Evolutionary conservation across 2,797 vertebrate genomes (phyloP).

Genomic region (Halcyon chelicuti): DNA sequence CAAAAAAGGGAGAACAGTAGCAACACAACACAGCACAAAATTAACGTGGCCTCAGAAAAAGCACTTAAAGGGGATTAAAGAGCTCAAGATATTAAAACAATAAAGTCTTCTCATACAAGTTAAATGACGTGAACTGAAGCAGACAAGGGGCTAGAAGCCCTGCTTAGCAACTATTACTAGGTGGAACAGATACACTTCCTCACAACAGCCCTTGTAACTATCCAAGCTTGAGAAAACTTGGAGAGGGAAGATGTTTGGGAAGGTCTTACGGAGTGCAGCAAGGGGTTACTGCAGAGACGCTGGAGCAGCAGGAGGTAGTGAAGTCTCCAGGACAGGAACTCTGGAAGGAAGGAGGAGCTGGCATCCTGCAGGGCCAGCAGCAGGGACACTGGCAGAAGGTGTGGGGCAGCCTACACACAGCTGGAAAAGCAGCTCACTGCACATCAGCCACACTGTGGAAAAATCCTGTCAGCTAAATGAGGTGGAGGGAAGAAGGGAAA

Average conservation of each 20-base stretch:
- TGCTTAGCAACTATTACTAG: slow-evolving; percentile 63
- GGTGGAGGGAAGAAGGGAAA: neutral
- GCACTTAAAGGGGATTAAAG: neutral
- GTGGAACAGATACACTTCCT: slow-evolving; percentile 55
- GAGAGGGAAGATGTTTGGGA: neutral
- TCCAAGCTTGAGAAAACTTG: neutral
- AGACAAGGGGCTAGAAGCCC: neutral
- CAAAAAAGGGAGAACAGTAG: neutral
- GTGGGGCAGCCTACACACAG: neutral
- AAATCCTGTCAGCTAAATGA: neutral
- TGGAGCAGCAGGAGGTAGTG: neutral
- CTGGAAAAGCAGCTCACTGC: neutral
- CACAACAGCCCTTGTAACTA: neutral
- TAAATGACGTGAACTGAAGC: neutral
- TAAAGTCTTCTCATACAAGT: neutral
- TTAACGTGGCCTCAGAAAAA: neutral
- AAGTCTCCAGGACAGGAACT: neutral
- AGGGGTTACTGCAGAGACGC: neutral
- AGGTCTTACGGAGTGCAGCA: neutral
- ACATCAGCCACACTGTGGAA: neutral
- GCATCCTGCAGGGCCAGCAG: neutral
- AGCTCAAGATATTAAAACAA: neutral
- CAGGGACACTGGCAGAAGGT: neutral
- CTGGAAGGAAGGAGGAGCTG: neutral
- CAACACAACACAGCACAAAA: neutral